Conservation (phyloP, 2,888 invertebrate species). For the Oasisia sp. region DNA sequence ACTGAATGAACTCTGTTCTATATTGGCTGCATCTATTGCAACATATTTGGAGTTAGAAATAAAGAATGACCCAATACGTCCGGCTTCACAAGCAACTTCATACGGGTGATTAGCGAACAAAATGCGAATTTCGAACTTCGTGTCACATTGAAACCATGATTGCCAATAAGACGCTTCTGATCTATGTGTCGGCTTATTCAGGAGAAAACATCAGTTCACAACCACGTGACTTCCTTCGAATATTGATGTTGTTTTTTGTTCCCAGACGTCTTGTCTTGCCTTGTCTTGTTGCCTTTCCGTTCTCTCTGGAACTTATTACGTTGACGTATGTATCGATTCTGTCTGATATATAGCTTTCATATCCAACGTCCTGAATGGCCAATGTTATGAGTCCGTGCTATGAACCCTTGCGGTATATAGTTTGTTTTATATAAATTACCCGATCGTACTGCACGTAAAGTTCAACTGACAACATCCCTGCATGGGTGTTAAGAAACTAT, state of each 20-base stretch:
- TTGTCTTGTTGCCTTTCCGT: not conserved
- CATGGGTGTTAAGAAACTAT: too few relatives aligned
- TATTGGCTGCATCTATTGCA: not conserved
- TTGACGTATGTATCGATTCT: not conserved
- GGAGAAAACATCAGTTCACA: not conserved
- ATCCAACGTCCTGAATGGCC: not conserved
- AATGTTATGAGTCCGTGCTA: not conserved
- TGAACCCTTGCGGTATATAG: not conserved
- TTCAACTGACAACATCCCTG: too few relatives aligned
- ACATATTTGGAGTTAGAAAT: not conserved
- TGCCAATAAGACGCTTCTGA: conserved; percentile 1
- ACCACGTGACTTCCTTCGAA: not conserved
- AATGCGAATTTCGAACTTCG: not conserved
- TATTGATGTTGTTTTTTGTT: not conserved
- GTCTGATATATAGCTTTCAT: not conserved
- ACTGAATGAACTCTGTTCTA: not conserved
- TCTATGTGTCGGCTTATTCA: not conserved
- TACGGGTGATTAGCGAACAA: not conserved
- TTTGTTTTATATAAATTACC: not conserved
- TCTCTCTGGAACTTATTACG: not conserved
- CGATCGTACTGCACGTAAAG: not conserved
- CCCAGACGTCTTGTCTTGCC: not conserved
- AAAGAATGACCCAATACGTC: not conserved
- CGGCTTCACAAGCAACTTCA: not conserved
- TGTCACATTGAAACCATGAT: not conserved